These are phyloP conservation scores for Dendroctonus ponderosae DNA, from an alignment of 1,140 invertebrate genomes.

Conservation along the genomic window DNA sequence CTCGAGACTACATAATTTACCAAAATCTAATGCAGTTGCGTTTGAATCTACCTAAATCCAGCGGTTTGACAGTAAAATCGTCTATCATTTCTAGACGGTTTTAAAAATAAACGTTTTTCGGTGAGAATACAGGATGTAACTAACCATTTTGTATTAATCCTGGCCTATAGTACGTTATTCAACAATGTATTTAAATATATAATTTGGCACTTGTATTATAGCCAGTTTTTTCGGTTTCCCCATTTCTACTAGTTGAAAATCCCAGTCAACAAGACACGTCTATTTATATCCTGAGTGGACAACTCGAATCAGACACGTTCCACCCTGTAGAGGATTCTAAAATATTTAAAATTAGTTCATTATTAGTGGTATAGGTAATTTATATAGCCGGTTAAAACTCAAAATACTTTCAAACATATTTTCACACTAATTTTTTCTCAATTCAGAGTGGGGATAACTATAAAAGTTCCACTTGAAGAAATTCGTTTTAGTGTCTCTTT, in stretches of 20 bases:
- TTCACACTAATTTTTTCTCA: conserved; percentile 10
- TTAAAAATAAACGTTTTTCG: conserved; percentile 2
- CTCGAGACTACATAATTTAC: background rate
- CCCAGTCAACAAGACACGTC: background rate
- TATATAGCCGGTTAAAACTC: conserved; percentile 28
- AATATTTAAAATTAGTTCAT: conserved; percentile 24
- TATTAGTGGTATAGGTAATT: conserved; percentile 27
- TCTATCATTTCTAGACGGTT: conserved; percentile 6
- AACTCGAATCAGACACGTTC: background rate
- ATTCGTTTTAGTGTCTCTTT: conserved; percentile 28
- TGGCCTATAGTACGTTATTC: no score
- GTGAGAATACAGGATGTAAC: background rate
- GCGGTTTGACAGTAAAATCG: conserved; percentile 2
- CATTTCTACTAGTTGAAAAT: background rate
- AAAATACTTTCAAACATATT: conserved; percentile 20
- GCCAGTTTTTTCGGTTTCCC: background rate
- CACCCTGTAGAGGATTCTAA: conserved; percentile 8
- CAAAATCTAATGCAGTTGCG: conserved; percentile 5
- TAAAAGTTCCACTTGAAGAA: conserved; percentile 27
- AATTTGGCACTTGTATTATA: background rate
- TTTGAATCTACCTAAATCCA: background rate
- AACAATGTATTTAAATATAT: no score
- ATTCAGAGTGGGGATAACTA: conserved; percentile 23
- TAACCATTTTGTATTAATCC: background rate
- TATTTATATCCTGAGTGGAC: background rate